Base-by-base conservation (phyloP, 1,140 invertebrate species). In the Cydia fagiglandana region DNA sequence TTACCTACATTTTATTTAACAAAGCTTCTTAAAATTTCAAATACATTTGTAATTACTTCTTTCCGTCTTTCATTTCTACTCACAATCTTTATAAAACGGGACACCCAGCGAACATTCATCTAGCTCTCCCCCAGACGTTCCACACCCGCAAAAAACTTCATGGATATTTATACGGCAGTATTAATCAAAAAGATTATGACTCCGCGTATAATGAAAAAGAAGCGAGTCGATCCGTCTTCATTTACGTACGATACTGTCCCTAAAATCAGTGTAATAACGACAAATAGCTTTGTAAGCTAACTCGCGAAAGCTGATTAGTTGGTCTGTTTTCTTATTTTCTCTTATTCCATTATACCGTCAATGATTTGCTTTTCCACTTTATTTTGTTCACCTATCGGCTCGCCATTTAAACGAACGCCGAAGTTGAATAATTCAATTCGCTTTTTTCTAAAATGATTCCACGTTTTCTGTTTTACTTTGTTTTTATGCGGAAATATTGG, bases 141-240 rank as follows among this genome's bases (percentile, higher is more conserved):
- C 66, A 47, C 45, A 41, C 38, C 38, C 47, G 30, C 28, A 38
- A 70, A 70, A 70, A 70, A 70, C 12, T 17, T 70, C 66, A 70
- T 38, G 34, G 66, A 70, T 70, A 70, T 70, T 70, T 70, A 70
- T 70, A 45, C 4, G 20, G 15, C 66, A 70, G 9, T 70, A 70
- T 70, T 70, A 70, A 70, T 70, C 66, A 70, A 70, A 70, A 38
- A 38, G 66, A 70, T 70, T 70, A 70, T 70, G 66, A 38, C 6
- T 70, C 34, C 66, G 66, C 15, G 34, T 20, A 70, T 70, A 70
- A 70, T 70, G 66, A 70, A 70, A 70, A 70, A 70, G 66, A 70
- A 70, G 66, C 30, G 66, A 41, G n/a, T 5, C 66, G 34, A 70
- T 70, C 34, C 34, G 34, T 70, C 66, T 70, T 70, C 34, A 45